phyloP scores from a whole-genome alignment of 2,888 invertebrate species.

The Trichogramma dendrolimi region DNA sequence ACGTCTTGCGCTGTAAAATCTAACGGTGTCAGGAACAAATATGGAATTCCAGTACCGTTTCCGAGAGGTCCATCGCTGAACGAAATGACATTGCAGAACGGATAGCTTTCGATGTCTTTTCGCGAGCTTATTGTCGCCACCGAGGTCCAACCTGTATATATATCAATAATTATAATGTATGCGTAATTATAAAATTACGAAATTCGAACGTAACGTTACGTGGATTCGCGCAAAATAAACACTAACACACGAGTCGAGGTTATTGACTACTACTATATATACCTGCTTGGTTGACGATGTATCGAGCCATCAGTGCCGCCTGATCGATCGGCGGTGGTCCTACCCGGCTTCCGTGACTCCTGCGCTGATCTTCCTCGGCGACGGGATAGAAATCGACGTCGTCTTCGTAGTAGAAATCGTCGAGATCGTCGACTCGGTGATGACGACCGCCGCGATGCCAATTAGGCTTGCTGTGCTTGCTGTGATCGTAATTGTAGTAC shows the following conservation, averaged over 20 bases:
- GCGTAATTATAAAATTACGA: background rate
- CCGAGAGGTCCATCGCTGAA: constrained; percentile 66
- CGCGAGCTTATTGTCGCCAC: constrained; percentile 66
- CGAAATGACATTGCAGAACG: constrained; percentile 68
- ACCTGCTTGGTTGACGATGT: constrained; percentile 69
- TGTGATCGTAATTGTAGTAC: too few relatives aligned
- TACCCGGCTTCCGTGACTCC: background rate
- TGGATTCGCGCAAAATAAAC: too few relatives aligned
- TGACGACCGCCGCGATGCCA: too few relatives aligned
- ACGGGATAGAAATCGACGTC: too few relatives aligned
- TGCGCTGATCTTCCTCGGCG: background rate
- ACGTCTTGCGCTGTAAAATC: constrained; percentile 68
- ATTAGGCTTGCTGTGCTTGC: too few relatives aligned
- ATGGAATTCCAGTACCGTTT: constrained; percentile 69
- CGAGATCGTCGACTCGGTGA: too few relatives aligned
- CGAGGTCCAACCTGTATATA: constrained; percentile 66
- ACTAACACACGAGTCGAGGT: too few relatives aligned
- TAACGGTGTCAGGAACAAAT: constrained; percentile 69
- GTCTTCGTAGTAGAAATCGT: too few relatives aligned
- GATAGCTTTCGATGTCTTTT: constrained; percentile 60
- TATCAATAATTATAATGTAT: constrained; percentile 22
- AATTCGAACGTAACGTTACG: too few relatives aligned
- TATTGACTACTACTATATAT: constrained; percentile 33
- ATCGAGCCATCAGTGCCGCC: constrained; percentile 67
- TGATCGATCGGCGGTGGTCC: constrained; percentile 62